Conservation (phyloP, 1,140 invertebrate species). For the Dolichoris vasculosae region DNA sequence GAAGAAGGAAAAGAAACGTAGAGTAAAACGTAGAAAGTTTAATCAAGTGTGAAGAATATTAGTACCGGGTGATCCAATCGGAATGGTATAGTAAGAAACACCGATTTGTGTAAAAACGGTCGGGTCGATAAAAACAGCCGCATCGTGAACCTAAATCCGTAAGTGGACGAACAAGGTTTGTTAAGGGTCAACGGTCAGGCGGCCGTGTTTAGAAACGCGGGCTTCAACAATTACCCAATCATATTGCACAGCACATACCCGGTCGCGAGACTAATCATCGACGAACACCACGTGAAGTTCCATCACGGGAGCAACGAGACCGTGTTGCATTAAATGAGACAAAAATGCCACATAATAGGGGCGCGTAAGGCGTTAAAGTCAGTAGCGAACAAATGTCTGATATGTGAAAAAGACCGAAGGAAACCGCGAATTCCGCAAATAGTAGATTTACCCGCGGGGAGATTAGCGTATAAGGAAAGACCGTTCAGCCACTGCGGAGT, state of each 20-base stretch:
- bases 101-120: background rate
- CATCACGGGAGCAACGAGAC: background rate
- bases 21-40: too few species aligned
- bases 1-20: too few species aligned
- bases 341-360: background rate
- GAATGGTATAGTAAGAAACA: too few species aligned
- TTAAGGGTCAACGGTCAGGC: background rate
- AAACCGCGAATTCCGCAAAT: background rate
- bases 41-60: too few species aligned
- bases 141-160: background rate
- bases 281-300: background rate
- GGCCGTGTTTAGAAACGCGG: too few species aligned
- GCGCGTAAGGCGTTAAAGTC: background rate
- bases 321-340: background rate
- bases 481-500: conserved; percentile 47
- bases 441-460: background rate
- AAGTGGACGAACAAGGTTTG: background rate
- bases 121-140: background rate
- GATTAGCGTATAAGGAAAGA: background rate
- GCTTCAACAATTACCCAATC: background rate
- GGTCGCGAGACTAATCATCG: background rate
- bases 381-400: background rate
- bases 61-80: too few species aligned
- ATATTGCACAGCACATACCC: background rate
- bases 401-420: background rate